Evolutionary conservation across 2,113 vertebrate species (phyloP), one percentile per base, ranked within the genome.

Genomic region (Recurvirostra avosetta): DNA sequence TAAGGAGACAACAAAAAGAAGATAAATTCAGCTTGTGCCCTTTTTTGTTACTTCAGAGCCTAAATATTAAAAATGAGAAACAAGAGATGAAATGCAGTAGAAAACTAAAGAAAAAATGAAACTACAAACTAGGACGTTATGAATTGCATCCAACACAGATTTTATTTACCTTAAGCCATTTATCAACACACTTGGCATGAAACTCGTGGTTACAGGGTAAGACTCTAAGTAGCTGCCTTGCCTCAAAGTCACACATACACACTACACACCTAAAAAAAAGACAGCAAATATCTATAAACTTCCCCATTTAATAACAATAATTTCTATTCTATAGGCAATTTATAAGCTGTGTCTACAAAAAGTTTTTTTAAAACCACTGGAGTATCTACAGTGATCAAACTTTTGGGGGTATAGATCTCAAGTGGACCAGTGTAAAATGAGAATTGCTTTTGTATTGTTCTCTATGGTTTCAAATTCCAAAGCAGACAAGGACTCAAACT

Each of bases 201-300:
- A 99, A 99, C 97, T 99, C 99, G 41, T 99, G 99, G 98, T 99
- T 99, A 97, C 99, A 99, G 88, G 99, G 99, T 96, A 99, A 97
- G 85, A 99, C 99, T 97, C 99, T 98, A 45, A 99, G 98, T 89
- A 99, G 98, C 98, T 99, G 99, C 95, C 99, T 99, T 86, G 99
- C 98, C 97, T 99, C 99, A 86, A 99, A 99, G 98, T 99, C 99
- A 97, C 99, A 99, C 99, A 99, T 99, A 95, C 99, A 99, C 47
- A 99, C 99, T 92, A 99, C 99, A 97, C 99, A 99, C 97, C 99
- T 99, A 97, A 87, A 97, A 94, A 94, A 87, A 97, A 91, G 50
- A 87, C 36, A 73, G 50, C 43, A 96, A 67, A 92, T 92, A 81
- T 81, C 81, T 87, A 88, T 82, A 73, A 93, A 75, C 13, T 50